Evolutionary conservation across 2,888 invertebrate species (phyloP), one percentile per base, ranked within the genome.

Genomic region (Odiellus spinosus): DNA sequence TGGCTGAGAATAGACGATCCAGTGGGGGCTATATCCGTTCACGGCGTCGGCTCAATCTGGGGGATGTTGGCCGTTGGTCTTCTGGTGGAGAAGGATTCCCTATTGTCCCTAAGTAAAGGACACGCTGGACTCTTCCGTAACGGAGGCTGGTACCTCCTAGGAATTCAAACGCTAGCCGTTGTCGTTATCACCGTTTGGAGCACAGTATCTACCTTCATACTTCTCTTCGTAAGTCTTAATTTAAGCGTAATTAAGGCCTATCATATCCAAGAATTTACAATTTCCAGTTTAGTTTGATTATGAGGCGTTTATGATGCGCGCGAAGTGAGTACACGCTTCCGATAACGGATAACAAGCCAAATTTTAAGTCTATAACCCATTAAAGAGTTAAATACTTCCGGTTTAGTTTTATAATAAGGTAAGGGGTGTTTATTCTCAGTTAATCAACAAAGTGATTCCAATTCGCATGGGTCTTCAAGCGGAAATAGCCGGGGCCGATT

Each of bases 21-120:
- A 0, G 90, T 91, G 0, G 87, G 88, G 0, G 90, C 90, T 0
- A 78, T 84, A n/a, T 75, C 88, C 0, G 87, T 88, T 2, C 88
- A 90, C 61, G 86, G 86, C 56, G 56, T 58, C 44, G 61, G 58
- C 2, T 54, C 56, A 6, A 18, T 56, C 20, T 55, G 55, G 54
- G 55, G 54, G 4, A 53, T 54, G 54, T 19, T 53, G n/a, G 48
- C 54, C 3, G 53, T 54, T 8, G 51, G 53, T 8, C 45, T 54
- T 1, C 44, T 54, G 38, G 48, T 53, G 11, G 53, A 53, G 17
- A 33, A 47, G 44, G 53, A 54, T 34, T 18, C 45, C 1, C 44
- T 53, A 17, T 14, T 53, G 26, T 17, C 76, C 36, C 81, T 87
- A 0, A 90, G 88, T 0, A 75, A 73, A 15, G 67, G 65, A 12